phyloP scores from a whole-genome alignment of 30 jellyfish, hydroid and myxozoan genomes.

The Mastigias papua region DNA sequence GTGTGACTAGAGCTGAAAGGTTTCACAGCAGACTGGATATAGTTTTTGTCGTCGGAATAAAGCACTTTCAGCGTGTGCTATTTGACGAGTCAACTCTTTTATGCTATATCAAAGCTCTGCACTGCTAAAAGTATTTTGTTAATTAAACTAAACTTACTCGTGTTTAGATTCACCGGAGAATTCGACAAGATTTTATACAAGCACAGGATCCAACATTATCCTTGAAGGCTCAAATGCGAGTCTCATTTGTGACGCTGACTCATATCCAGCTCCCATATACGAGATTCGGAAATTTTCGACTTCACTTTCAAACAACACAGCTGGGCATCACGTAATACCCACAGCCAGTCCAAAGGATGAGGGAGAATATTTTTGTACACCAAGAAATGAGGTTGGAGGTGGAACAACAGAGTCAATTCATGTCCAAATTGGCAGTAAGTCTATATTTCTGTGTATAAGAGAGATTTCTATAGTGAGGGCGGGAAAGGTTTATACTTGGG shows the following conservation, averaged over 20 bases:
- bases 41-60: too few species aligned
- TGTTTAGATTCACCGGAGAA: constrained; percentile 48
- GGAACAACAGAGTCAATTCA: not conserved
- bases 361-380: constrained; percentile 14
- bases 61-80: too few species aligned
- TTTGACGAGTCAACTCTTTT: too few species aligned
- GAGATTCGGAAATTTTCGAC: constrained; percentile 26
- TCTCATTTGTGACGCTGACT: constrained; percentile 18
- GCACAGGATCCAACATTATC: constrained; percentile 43
- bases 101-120: too few species aligned
- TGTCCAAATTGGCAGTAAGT: constrained; percentile 40
- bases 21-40: too few species aligned
- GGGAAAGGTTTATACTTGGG: too few species aligned
- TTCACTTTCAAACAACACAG: constrained; percentile 4
- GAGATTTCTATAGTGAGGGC: too few species aligned
- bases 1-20: too few species aligned
- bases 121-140: too few species aligned
- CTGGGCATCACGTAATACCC: not conserved
- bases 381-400: constrained; percentile 32
- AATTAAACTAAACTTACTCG: not conserved
- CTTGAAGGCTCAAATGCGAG: constrained; percentile 19
- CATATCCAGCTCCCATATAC: constrained; percentile 16
- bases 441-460: not conserved
- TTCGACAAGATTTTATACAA: constrained; percentile 30
- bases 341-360: not conserved